Evolutionary conservation across 2,888 invertebrate genomes (phyloP), one percentile per base, ranked within the genome.

Genomic region (Andrena haemorrhoa): DNA sequence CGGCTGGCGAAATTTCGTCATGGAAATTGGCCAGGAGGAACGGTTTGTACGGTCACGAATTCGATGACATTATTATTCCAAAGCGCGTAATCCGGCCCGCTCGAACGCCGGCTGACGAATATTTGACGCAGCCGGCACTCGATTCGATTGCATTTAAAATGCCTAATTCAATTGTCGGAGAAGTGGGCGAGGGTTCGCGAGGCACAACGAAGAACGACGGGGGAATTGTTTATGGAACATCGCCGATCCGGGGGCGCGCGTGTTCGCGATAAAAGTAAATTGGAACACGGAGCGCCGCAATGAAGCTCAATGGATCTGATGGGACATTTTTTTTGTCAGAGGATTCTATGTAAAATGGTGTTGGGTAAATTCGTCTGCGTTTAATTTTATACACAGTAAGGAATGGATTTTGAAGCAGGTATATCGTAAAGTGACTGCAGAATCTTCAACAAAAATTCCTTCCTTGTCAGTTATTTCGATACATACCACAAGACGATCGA

Each of bases 101-200:
- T 7, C 56, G 60, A 20, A 5, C 16, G 51, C 33, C 41, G 53
- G 12, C 78, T 85, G 88, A 88, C 86, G 89, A 89, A 90, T 89
- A 90, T 89, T 89, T 86, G 85, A 87, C 87, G 71, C 85, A 83
- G 81, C 74, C 64, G 83, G 80, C 82, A 85, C 63, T 75, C 85
- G 84, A 89, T 89, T 89, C 89, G 83, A 90, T 91, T 89, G 89
- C 89, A 89, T 91, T 90, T 88, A 89, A 92, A 91, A 89, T 88
- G 84, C 86, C 88, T 88, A 87, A 91, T 91, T 91, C 86, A 84
- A 85, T 86, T 69, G 66, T 23, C 75, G 49, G 23, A 26, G 65
- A 29, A 79, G 26, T 35, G 4, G 16, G 10, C 26, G n/a, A 8
- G 5, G 3, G 12, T 51, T n/a, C 56, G 56, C 23, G 20, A 26